Evolutionary conservation across 1,140 invertebrate species (phyloP), one percentile per base, ranked within the genome.

Genomic region (Aphelenchoides fujianensis): DNA sequence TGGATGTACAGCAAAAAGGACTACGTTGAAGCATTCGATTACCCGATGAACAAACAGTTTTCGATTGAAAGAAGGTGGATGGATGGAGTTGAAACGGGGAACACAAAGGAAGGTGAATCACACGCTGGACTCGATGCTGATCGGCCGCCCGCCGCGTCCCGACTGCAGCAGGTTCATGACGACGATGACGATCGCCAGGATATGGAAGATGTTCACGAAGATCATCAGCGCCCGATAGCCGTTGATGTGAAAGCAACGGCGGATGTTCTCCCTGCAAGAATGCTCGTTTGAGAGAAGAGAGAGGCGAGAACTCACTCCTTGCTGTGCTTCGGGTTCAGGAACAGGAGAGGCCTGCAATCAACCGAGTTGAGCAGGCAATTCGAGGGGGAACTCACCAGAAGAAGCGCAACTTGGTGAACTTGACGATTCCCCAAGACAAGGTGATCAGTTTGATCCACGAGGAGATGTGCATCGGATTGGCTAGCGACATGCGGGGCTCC

Each of bases 161-260:
- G 71, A 75, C 9, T 72, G 74, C 31, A 84, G 74, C 48, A 83
- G 67, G 70, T 83, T 83, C 32, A 62, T 79, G 34, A 83, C 74
- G 16, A 84, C 83, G 68, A 83, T 83, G 68, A 78, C 54, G 57
- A 83, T 84, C 27, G 82, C 82, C n/a, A 84, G 64, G 27, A 83
- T 69, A 36, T 83, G 82, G 52, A 70, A 84, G 57, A 82, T 74
- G 54, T 83, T 83, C 0, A 83, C 82, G 27, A 84, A 34, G 55
- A 83, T 74, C 82, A 83, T 83, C 3, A 70, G 74, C 48, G 75
- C 62, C 32, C 83, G 54, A 68, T 83, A 83, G 3, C 76, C 37
- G n/a, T 79, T 83, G 28, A 84, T 63, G 19, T 74, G 70, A 70
- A 83, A 83, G 52, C 79, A 82, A 3, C 82, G 75, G 37, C 83